phyloP scores from a whole-genome alignment of 1,140 invertebrate species.

The Dendroctonus valens region DNA sequence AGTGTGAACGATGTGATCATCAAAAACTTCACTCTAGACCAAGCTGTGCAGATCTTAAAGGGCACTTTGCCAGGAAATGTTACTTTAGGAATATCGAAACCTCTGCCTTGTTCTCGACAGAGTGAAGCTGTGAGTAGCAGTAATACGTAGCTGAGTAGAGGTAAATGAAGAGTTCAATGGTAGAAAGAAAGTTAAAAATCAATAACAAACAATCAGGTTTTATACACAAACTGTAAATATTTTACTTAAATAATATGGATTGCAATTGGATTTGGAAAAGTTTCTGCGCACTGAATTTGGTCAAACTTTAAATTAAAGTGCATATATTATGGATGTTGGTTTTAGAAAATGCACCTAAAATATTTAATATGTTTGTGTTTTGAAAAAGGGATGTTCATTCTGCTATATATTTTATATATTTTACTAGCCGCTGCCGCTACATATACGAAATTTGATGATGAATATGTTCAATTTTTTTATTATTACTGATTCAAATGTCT shows the following conservation, averaged over 20 bases:
- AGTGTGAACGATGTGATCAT: conserved; percentile 61
- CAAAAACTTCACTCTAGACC: conserved; percentile 84
- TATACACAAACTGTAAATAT: not conserved
- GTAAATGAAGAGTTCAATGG: not conserved
- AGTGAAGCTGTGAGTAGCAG: conserved; percentile 36
- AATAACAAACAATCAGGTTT: not conserved
- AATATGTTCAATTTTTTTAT: too few relatives aligned
- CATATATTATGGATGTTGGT: too few relatives aligned
- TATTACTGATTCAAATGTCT: too few relatives aligned
- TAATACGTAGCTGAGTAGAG: conserved; percentile 13
- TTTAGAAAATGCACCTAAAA: too few relatives aligned
- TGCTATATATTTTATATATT: too few relatives aligned
- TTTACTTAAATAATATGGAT: not conserved
- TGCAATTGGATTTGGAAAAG: not conserved
- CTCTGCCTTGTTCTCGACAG: conserved; percentile 58
- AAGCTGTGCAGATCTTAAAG: conserved; percentile 87
- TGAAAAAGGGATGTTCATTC: too few relatives aligned
- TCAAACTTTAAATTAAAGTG: too few relatives aligned
- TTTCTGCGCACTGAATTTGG: too few relatives aligned
- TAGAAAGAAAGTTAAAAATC: not conserved
- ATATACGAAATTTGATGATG: too few relatives aligned
- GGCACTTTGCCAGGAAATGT: conserved; percentile 81
- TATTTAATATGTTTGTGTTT: too few relatives aligned
- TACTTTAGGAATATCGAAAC: conserved; percentile 81
- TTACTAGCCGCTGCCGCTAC: too few relatives aligned